Base-by-base conservation (phyloP, 2,888 invertebrate genomes). In the Elegia similella region DNA sequence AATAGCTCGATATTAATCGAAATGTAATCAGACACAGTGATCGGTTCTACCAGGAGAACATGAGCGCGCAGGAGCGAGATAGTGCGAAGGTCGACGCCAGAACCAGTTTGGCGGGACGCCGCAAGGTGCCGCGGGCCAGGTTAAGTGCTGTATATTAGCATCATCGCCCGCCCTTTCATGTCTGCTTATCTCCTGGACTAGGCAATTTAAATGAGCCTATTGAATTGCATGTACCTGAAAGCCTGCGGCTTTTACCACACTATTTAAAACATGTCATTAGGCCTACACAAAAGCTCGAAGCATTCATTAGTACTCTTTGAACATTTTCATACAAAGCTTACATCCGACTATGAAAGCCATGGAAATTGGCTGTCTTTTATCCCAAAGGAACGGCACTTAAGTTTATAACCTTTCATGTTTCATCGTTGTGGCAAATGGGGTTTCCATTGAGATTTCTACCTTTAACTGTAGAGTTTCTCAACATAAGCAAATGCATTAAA, bases 61-160 rank as follows among this genome's bases (percentile, higher is more conserved):
- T 86, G 76, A 78, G 72, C 75, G 75, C 71, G 74, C 72, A 78
- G 56, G 80, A 83, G 82, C 71, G 78, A 78, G 80, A 74, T 78
- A 71, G 72, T 68, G 74, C 80, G 88, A 89, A 89, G 88, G 89
- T 87, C 89, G 88, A 66, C 70, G 70, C 64, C 62, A 69, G 75
- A 91, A 91, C 90, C 88, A 84, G 90, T 91, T 90, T 86, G 78
- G 78, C 79, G 78, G 86, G 82, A 82, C 80, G 77, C 72, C 75
- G 85, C 88, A 89, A 90, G 88, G 89, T 89, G 90, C 87, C 83
- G 80, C 73, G 72, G 82, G 82, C 84, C 82, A 78, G 82, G 84
- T 86, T 89, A 87, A 88, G 85, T 87, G 85, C 87, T 82, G 81
- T 84, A 82, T 82, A 88, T 86, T 89, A 88, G 76, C 84, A 84